These are phyloP conservation scores for Drosophila macrospina DNA, from an alignment of 2,888 invertebrate genomes.

Conservation along the genomic window DNA sequence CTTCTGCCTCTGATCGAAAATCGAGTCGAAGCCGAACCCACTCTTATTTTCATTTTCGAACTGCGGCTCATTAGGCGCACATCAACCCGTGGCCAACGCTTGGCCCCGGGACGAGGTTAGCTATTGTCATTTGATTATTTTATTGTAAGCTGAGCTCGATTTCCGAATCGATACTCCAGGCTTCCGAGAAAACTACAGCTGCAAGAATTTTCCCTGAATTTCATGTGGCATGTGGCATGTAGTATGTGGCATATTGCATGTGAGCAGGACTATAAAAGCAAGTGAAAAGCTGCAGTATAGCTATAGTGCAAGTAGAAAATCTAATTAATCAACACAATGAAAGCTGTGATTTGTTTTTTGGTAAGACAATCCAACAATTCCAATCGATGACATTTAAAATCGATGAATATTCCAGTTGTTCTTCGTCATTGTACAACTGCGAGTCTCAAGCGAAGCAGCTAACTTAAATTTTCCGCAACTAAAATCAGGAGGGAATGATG, in stretches of 20 bases:
- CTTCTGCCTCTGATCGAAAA: constrained; percentile 9
- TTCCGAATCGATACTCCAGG: constrained; percentile 4
- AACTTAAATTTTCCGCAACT: background rate
- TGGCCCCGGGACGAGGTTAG: constrained; percentile 20
- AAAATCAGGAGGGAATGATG: background rate
- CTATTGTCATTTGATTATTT: constrained; percentile 32
- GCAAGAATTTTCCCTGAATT: background rate
- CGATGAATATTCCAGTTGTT: background rate
- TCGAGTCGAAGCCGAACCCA: constrained; percentile 46
- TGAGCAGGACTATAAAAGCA: constrained; percentile 19
- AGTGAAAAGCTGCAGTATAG: background rate
- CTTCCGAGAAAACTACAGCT: constrained; percentile 3
- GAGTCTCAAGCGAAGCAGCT: background rate
- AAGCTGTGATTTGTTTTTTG: background rate
- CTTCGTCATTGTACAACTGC: background rate
- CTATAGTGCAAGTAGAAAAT: constrained; percentile 2
- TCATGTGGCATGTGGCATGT: background rate
- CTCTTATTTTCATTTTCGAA: constrained; percentile 76
- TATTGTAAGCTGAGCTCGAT: constrained; percentile 11
- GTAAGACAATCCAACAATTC: background rate
- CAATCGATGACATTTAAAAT: background rate
- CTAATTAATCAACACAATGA: constrained; percentile 4
- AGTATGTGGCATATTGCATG: too few relatives aligned
- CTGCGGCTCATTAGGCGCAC: constrained; percentile 63
- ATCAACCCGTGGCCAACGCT: constrained; percentile 31